A percentile compares a stretch with the other conserved stretches of the same genome.
Conservation (phyloP, 2,113 vertebrate species). For the Electrona antarctica region DNA sequence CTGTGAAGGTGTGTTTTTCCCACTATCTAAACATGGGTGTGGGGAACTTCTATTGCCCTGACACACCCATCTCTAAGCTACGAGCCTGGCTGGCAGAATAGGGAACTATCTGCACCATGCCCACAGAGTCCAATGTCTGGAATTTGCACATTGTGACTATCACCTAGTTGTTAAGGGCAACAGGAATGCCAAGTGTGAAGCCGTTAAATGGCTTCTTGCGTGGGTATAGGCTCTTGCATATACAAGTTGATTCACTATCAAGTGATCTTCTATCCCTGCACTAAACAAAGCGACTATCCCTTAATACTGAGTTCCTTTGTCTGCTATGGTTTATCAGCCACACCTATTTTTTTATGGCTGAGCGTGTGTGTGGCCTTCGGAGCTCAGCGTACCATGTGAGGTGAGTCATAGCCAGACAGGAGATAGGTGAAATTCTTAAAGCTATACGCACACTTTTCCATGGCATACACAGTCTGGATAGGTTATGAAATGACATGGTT, state of each 20-base stretch:
- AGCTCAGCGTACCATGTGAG: constrained; percentile 20
- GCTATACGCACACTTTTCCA: constrained; percentile 1
- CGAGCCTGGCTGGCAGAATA: neutral
- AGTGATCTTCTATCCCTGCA: neutral
- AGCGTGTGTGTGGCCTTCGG: constrained; percentile 26
- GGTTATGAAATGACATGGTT: neutral
- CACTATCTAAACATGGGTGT: constrained; percentile 62
- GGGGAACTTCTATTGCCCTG: constrained; percentile 8
- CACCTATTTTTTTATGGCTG: constrained; percentile 62
- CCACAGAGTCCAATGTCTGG: constrained; percentile 58
- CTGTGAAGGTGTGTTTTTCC: neutral
- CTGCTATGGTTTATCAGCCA: constrained; percentile 48
- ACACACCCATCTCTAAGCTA: constrained; percentile 18
- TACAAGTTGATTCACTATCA: neutral
- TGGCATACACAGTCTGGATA: neutral
- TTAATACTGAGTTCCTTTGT: constrained; percentile 47
- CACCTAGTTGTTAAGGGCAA: constrained; percentile 47
- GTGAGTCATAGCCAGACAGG: constrained; percentile 46
- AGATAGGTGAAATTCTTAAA: constrained; percentile 30
- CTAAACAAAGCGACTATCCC: constrained; percentile 24
- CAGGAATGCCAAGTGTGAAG: constrained; percentile 14
- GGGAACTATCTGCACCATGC: constrained; percentile 19
- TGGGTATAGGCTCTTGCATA: neutral
- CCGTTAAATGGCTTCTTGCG: constrained; percentile 12
- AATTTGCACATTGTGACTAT: constrained; percentile 52